These are phyloP conservation scores for Ditylenchus weischeri DNA, from an alignment of 2,888 invertebrate genomes.

Conservation along the genomic window DNA sequence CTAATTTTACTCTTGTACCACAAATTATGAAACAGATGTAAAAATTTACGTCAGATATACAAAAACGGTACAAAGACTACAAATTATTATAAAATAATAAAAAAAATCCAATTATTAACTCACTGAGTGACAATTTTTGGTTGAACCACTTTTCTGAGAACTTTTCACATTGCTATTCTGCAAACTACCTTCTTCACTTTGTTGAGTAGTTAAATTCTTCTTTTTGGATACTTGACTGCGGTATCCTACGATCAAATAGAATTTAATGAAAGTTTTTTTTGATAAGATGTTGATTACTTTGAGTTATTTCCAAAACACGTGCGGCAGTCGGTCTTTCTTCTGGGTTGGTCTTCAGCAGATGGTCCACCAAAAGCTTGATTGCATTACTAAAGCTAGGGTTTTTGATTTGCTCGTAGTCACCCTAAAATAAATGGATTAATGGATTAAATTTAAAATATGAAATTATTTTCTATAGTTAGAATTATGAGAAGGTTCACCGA, in stretches of 20 bases:
- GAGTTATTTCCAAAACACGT: slow-evolving; percentile 36
- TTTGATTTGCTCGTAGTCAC: slow-evolving; percentile 70
- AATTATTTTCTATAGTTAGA: too few species aligned
- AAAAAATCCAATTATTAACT: neutral
- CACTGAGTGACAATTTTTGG: neutral
- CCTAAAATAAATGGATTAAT: slow-evolving; percentile 60
- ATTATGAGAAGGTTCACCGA: too few species aligned
- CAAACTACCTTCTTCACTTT: too few species aligned
- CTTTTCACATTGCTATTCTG: too few species aligned
- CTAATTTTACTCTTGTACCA: too few species aligned
- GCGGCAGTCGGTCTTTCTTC: slow-evolving; percentile 67
- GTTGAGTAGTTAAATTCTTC: too few species aligned
- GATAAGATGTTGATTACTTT: slow-evolving; percentile 16
- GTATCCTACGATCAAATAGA: too few species aligned
- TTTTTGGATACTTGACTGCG: too few species aligned
- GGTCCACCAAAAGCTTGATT: slow-evolving; percentile 67
- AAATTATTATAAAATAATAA: neutral
- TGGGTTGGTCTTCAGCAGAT: slow-evolving; percentile 69
- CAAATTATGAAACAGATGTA: too few species aligned
- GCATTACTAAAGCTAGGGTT: slow-evolving; percentile 67
- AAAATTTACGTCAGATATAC: slow-evolving; percentile 38
- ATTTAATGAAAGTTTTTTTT: too few species aligned
- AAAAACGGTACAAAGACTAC: slow-evolving; percentile 47
- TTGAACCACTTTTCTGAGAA: neutral
- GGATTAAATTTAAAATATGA: too few species aligned